Conservation (phyloP, 2,113 vertebrate genomes). For the Porphyrio hochstetteri region DNA sequence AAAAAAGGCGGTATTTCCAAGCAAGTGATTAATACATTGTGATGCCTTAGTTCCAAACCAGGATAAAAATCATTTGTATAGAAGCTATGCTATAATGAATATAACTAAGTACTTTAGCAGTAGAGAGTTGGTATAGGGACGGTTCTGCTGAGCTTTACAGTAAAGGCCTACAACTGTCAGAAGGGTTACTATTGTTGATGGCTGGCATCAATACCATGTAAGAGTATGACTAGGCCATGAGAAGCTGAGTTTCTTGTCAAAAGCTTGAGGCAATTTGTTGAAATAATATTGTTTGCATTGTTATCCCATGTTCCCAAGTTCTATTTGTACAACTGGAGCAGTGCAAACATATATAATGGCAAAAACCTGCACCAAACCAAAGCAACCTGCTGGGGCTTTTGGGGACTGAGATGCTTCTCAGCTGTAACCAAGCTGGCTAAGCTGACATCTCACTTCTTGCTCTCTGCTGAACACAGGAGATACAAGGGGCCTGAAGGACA, state of each 20-base stretch:
- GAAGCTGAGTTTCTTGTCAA: neutral
- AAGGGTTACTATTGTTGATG: neutral
- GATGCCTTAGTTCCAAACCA: neutral
- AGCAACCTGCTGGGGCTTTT: neutral
- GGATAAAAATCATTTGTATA: no score
- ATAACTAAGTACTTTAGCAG: neutral
- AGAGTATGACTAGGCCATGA: neutral
- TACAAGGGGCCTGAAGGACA: neutral
- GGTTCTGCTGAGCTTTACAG: neutral
- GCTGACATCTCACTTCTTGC: neutral
- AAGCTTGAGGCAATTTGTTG: neutral
- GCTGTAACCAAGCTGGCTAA: neutral
- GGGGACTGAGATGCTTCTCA: neutral
- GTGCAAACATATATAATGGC: neutral
- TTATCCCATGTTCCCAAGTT: neutral
- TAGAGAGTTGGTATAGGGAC: neutral
- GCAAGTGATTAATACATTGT: neutral
- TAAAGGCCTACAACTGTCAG: neutral
- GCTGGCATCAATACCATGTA: neutral
- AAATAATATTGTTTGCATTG: neutral
- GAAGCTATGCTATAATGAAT: no score
- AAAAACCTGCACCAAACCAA: neutral
- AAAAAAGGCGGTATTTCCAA: neutral
- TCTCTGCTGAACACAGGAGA: neutral
- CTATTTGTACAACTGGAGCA: neutral